A percentile compares a stretch with the other conserved stretches of the same genome.
Evolutionary conservation across 2,888 invertebrate species (phyloP).

Genomic region (Phyllotreta cruciferae): DNA sequence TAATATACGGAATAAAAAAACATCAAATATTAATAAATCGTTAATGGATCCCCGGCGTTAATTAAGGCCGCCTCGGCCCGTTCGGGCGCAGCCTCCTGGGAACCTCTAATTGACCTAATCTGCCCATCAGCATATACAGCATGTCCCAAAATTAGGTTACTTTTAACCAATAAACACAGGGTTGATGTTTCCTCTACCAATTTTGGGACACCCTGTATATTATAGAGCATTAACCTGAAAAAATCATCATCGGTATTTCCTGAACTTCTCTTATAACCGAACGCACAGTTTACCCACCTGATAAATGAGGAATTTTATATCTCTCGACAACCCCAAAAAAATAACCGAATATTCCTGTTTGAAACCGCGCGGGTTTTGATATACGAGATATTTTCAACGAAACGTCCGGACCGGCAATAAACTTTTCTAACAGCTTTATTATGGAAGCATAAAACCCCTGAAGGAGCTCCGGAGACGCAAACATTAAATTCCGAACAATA

Average conservation of each 20-base stretch:
- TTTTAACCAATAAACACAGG: too few species aligned
- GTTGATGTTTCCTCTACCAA: too few species aligned
- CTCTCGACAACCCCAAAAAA: slow-evolving; percentile 25
- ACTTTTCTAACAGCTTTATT: slow-evolving; percentile 41
- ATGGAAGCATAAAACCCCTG: slow-evolving; percentile 39
- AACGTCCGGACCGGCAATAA: slow-evolving; percentile 33
- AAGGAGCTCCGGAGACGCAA: slow-evolving; percentile 39
- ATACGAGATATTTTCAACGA: slow-evolving; percentile 36
- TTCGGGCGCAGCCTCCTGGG: slow-evolving; percentile 4
- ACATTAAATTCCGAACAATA: slow-evolving; percentile 40
- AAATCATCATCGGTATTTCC: slow-evolving; percentile 4
- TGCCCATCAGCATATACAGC: slow-evolving; percentile 16
- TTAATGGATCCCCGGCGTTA: too few species aligned
- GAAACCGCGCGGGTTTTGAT: slow-evolving; percentile 24
- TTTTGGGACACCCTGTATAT: too few species aligned
- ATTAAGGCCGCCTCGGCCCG: background rate
- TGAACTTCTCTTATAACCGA: too few species aligned
- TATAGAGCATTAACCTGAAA: background rate
- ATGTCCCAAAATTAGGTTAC: too few species aligned
- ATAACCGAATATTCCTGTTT: slow-evolving; percentile 18
- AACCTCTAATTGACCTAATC: slow-evolving; percentile 18
- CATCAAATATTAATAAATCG: too few species aligned
- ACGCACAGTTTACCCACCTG: slow-evolving; percentile 4
- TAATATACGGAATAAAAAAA: too few species aligned
- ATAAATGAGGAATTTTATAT: slow-evolving; percentile 30